phyloP scores from a whole-genome alignment of 1,140 invertebrate species.

The Procambarus clarkii region DNA sequence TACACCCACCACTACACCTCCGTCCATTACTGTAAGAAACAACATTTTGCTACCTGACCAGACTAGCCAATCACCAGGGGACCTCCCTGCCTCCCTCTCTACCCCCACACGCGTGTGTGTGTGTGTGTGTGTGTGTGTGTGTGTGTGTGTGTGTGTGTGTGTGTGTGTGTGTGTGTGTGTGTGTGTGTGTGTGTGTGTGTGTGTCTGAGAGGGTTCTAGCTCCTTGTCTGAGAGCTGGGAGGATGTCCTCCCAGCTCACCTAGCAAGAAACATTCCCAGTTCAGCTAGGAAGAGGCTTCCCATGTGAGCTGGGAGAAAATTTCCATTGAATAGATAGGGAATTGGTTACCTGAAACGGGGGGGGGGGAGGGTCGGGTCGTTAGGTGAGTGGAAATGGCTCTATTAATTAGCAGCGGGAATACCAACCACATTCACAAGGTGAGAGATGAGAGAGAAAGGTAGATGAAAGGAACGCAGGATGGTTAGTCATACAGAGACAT shows the following conservation, averaged over 20 bases:
- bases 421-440: too few relatives aligned
- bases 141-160: conserved; percentile 4
- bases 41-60: neutral
- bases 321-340: neutral
- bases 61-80: too few relatives aligned
- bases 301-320: neutral
- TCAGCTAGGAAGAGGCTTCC: neutral
- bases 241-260: neutral
- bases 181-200: conserved; percentile 5
- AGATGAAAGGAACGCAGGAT: too few relatives aligned
- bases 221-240: neutral
- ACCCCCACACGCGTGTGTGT: too few relatives aligned
- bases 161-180: neutral
- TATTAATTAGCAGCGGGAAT: neutral
- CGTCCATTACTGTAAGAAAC: neutral
- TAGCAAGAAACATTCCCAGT: neutral
- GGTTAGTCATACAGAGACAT: too few relatives aligned
- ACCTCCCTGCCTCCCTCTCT: too few relatives aligned
- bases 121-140: conserved; percentile 5
- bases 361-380: neutral
- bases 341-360: neutral
- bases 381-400: neutral
- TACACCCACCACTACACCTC: neutral
- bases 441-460: too few relatives aligned
- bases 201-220: neutral